Evolutionary conservation across 2,888 invertebrate genomes (phyloP), one percentile per base, ranked within the genome.

Genomic region (Frankliniella intonsa): DNA sequence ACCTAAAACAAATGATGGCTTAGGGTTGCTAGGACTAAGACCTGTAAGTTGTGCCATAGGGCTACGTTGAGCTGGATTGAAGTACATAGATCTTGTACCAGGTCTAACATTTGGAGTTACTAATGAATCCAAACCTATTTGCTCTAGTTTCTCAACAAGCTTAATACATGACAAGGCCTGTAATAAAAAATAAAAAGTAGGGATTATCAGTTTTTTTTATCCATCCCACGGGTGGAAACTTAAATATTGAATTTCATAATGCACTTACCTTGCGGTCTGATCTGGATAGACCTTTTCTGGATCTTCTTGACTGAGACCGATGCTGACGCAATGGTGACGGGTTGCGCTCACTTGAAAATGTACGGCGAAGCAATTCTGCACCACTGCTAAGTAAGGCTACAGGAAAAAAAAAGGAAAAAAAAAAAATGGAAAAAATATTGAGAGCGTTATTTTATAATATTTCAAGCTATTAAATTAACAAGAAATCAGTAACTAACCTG

Each of bases 11-110:
- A 76, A 76, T 76, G 69, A 76, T 76, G 69, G 69, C 25, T 76
- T 76, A 12, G 69, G 25, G 5, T 55, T 82, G 38, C 38, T 38
- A 89, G 89, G 17, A 89, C 88, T 14, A 76, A 95, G 88, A 85
- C 94, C 94, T 81, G 93, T 93, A 81, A 95, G 87, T 88, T 94
- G 94, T 84, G 94, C 92, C 93, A 95, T 94, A 1, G 94, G 94
- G 86, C 94, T 94, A 83, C 92, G 92, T 83, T 93, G 90, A 10
- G 89, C 88, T 86, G 92, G 92, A 65, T 90, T 87, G 0, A 90
- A 90, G 88, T 87, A 93, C 86, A 91, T 86, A 38, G 93, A 91
- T 80, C 91, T 91, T 84, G 90, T 91, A 38, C 92, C 87, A 14
- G 92, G 91, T 55, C 93, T 91, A 19, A 92, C 90, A 8, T 84